Conservation (phyloP, 2,888 invertebrate species). For the Rhopalosiphum nymphaeae region DNA sequence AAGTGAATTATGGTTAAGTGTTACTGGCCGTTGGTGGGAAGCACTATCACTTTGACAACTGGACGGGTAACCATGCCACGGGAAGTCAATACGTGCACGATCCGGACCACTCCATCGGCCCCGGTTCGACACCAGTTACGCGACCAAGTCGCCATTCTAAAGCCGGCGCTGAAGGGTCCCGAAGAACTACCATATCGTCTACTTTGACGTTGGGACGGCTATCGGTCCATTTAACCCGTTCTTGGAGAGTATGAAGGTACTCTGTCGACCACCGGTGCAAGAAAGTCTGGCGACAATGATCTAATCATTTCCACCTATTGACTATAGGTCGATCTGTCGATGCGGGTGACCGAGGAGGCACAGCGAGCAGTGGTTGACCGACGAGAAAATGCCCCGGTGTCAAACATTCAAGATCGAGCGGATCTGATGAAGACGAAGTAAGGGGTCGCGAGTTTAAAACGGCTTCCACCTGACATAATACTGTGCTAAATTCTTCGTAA, state of each 20-base stretch:
- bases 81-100: not conserved
- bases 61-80: no score
- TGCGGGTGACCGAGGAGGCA: not conserved
- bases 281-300: not conserved
- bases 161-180: not conserved
- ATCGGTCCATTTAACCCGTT: no score
- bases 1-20: no score
- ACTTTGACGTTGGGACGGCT: no score
- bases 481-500: not conserved
- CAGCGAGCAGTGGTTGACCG: not conserved
- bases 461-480: not conserved
- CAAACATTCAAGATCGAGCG: not conserved
- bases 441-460: not conserved
- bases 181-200: not conserved
- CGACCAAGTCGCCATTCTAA: no score
- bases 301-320: not conserved
- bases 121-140: not conserved
- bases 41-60: no score
- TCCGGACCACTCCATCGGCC: not conserved
- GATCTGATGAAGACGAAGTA: not conserved
- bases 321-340: not conserved
- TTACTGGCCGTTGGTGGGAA: no score
- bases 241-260: no score
- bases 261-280: not conserved
- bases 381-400: not conserved